Evolutionary conservation across 2,797 vertebrate genomes (phyloP), one percentile per base, ranked within the genome.

Genomic region (Pteronotus mesoamericanus): DNA sequence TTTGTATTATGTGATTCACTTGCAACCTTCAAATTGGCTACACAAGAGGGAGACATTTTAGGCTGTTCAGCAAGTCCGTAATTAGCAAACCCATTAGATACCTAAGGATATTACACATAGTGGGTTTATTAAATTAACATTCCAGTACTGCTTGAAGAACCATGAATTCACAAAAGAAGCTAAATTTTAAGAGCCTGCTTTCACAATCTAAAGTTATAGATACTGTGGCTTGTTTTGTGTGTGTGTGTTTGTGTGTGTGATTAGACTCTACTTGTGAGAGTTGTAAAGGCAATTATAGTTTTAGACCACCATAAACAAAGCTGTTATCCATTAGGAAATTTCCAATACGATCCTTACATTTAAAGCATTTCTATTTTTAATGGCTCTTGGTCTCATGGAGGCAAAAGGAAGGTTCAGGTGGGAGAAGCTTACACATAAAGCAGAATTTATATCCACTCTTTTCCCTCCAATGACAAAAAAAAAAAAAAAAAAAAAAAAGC

Each of bases 61-160:
- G 96, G 86, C 87, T 97, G 66, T 64, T 98, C 94, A 96, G 95
- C 92, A 98, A 91, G 93, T 39, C 26, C 95, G 97, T 96, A 97
- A 98, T 97, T 97, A 97, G 90, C 79, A 96, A 98, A 98, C 89
- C 94, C 87, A 98, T 98, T 97, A 86, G 72, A 86, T 95, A 93
- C 42, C 29, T 44, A 68, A 94, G 69, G 24, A 66, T 68, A 91
- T 96, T 95, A 55, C 22, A 46, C 57, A 72, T n/a, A 37, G 32
- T 84, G 39, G 9, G 61, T 53, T 91, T 95, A 90, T 95, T 64
- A 93, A 96, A 59, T 94, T 92, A 69, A 59, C 37, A 9, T 93
- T 59, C 34, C 44, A 72, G 53, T 74, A 78, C 55, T 34, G 21
- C 44, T 92, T 66, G 26, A 84, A 83, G 37, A 64, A 12, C 12